Evolutionary conservation across 2,888 invertebrate species (phyloP), one percentile per base, ranked within the genome.

Genomic region (Ophion obscuratus): DNA sequence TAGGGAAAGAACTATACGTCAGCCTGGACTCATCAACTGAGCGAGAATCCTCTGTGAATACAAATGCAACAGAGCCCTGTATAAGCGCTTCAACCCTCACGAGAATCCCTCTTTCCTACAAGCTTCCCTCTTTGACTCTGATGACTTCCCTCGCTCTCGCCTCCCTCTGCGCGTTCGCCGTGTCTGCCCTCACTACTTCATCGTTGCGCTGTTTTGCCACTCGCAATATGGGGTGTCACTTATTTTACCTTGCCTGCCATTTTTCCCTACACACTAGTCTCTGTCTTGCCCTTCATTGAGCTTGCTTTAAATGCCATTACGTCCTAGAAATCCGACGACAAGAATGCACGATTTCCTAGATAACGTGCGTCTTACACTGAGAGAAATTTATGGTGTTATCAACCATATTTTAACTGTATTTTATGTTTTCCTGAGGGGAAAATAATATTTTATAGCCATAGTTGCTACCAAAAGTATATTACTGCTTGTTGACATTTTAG

Each of bases 1-100:
- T 82, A 74, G 78, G 85, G 74, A 11, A 47, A 82, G 89, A 87
- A 87, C 85, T 89, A 90, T 90, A 89, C 91, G 89, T 89, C 90
- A 89, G 89, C 84, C 89, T 62, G 88, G 88, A 88, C 90, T 92
- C 92, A 92, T 92, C 92, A 92, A 88, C 83, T 86, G 88, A 85
- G 82, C 89, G 86, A 87, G 88, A 83, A 89, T 89, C 87, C 91
- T 87, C 84, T 79, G 89, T 91, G 92, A 92, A 92, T 92, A 92
- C 91, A 91, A 91, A 92, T 92, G 90, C 85, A 85, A 80, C 82
- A 75, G 68, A 70, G 67, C 76, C 70, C 70, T 76, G 27, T 62
- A 68, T 77, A 67, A 66, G 44, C 67, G 67, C 75, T 81, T 73
- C 83, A 87, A 67, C 84, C 66, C 78, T 83, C 79, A 70, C 81